Base-by-base conservation (phyloP, 1,140 invertebrate species). In the Drosophila dunni region DNA sequence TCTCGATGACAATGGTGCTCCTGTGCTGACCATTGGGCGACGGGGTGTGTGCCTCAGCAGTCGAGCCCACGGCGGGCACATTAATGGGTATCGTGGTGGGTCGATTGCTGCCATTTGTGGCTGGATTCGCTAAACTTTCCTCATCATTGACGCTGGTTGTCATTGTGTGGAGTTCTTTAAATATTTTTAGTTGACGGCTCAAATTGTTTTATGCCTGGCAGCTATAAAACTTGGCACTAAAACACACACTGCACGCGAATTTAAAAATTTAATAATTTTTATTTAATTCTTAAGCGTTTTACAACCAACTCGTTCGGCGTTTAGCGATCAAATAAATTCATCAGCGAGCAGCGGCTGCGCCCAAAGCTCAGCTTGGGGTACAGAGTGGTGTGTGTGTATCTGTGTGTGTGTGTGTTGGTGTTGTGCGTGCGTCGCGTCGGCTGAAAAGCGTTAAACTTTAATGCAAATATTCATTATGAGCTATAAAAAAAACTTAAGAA, bases 251-350 rank as follows among this genome's bases (percentile, higher is more conserved):
- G 10, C 38, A 17, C 58, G 24, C 17, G 3, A 45, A 15, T 15
- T 46, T 48, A 2, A 58, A 1, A 42, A 42, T 13, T 42, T 44
- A 20, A 11, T 40, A 53, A 17, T 20, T 33, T 29, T 13, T 20
- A 3, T 5, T 29, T 29, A 5, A 29, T 29, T 29, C 5, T 29
- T 29, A 29, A 29, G 4, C 64, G 61, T 51, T 71, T 53, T 79
- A 90, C 81, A 76, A 90, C 85, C 79, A 72, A 57, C 75, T 81
- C 81, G 86, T 90, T 90, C 86, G 46, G 53, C 86, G 86, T 81
- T 90, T 90, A 90, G 69, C 85, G 75, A 76, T 63, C 75, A 90
- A 90, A 90, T 90, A 90, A 90, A 90, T 77, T 81, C 78, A 90
- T 85, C 83, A 85, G 24, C 13, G 40, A 20, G 40, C 53, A 56